These are phyloP conservation scores for Rhopilema esculentum DNA, from an alignment of 30 jellyfish, hydroid and myxozoan species.

Conservation along the genomic window DNA sequence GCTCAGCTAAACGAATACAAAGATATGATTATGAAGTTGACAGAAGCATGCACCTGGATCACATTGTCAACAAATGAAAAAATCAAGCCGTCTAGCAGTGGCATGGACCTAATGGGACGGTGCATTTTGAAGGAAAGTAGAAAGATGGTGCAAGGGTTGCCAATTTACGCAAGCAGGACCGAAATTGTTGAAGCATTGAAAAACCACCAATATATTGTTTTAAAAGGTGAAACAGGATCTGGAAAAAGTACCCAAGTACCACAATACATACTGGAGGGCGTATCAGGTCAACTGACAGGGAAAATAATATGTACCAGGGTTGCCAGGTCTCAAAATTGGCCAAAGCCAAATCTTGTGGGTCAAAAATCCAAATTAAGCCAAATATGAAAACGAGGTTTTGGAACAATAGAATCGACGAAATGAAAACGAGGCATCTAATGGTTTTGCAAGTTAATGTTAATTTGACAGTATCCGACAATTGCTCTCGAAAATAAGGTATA, in stretches of 20 bases:
- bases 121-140: slow-evolving; percentile 18
- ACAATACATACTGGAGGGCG: slow-evolving; percentile 66
- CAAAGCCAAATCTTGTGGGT: no score
- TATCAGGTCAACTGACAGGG: no score
- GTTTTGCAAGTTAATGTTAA: no score
- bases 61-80: not conserved
- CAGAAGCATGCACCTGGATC: not conserved
- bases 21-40: not conserved
- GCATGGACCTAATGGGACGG: slow-evolving; percentile 21
- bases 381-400: no score
- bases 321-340: no score
- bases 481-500: no score
- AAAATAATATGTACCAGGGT: no score
- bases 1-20: slow-evolving; percentile 16
- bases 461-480: no score
- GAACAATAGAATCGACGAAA: no score
- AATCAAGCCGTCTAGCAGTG: slow-evolving; percentile 1
- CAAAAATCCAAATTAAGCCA: no score
- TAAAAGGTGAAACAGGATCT: slow-evolving; percentile 90
- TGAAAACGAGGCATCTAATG: no score
- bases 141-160: slow-evolving; percentile 50
- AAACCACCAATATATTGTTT: slow-evolving; percentile 62
- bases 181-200: slow-evolving; percentile 33
- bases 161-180: slow-evolving; percentile 69
- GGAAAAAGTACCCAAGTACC: slow-evolving; percentile 89